Percentiles rank a stretch among this genome's conserved stretches.
phyloP scores from a whole-genome alignment of 37 sponge, comb jelly and placozoan species.

The Corticium candelabrum region DNA sequence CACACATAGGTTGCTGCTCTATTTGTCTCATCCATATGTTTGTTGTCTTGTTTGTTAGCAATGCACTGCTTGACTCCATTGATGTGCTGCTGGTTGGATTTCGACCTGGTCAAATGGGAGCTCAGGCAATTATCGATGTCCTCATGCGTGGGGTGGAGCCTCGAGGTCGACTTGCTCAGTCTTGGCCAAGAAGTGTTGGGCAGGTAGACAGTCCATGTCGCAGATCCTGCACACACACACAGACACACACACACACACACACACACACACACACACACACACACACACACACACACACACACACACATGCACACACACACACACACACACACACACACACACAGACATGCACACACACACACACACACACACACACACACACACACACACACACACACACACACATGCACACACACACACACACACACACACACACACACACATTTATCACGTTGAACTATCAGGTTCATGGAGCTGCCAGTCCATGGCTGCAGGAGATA shows the following conservation, averaged over 20 bases:
- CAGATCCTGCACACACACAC: too few species aligned
- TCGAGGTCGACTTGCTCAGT: not conserved
- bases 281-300: slow-evolving; percentile 15
- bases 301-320: slow-evolving; percentile 11
- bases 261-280: slow-evolving; percentile 9
- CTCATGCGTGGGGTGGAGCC: not conserved
- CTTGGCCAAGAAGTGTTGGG: not conserved
- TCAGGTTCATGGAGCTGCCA: not conserved
- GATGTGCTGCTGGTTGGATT: not conserved
- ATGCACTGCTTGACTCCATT: not conserved
- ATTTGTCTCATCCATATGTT: too few species aligned
- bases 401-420: slow-evolving; percentile 14
- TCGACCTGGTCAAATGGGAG: slow-evolving; percentile 3
- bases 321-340: slow-evolving; percentile 9
- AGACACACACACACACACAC: slow-evolving; percentile 1
- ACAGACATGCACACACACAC: too few species aligned
- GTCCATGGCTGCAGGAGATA: slow-evolving; percentile 12
- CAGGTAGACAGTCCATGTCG: not conserved
- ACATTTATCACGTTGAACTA: not conserved
- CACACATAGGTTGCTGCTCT: too few species aligned
- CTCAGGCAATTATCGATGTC: not conserved
- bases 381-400: slow-evolving; percentile 9
- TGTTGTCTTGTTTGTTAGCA: too few species aligned
- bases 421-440: slow-evolving; percentile 9
- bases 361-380: not conserved